Evolutionary conservation across 2,888 invertebrate species (phyloP).

Genomic region (Gymnosoma rotundatum): DNA sequence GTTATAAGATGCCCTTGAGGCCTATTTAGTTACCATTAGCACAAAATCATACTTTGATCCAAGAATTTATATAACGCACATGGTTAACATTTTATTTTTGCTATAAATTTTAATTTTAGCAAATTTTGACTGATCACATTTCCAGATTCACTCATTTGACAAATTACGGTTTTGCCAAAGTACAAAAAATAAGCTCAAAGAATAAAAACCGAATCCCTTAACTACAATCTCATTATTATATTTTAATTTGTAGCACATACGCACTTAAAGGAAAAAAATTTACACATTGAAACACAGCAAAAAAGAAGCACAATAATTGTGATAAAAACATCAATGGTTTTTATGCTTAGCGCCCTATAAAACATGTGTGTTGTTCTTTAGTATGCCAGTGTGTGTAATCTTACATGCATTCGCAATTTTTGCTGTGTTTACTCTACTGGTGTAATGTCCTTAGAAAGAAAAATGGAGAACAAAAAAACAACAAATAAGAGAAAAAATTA

Average conservation of each 20-base stretch:
- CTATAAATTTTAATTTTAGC: no score
- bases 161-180: slow-evolving; percentile 53
- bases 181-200: slow-evolving; percentile 9
- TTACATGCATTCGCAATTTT: slow-evolving; percentile 39
- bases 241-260: slow-evolving; percentile 67
- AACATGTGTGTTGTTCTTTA: slow-evolving; percentile 31
- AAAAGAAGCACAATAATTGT: slow-evolving; percentile 32
- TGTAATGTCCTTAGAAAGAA: slow-evolving; percentile 46
- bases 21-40: no score
- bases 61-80: no score
- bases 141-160: slow-evolving; percentile 39
- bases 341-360: slow-evolving; percentile 54
- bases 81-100: no score
- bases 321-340: slow-evolving; percentile 51
- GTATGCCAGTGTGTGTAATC: neutral
- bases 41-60: no score
- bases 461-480: slow-evolving; percentile 20
- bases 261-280: slow-evolving; percentile 47
- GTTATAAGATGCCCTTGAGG: no score
- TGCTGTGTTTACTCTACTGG: slow-evolving; percentile 51
- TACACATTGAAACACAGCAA: slow-evolving; percentile 21
- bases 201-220: slow-evolving; percentile 49
- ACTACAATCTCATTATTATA: slow-evolving; percentile 69
- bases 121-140: neutral
- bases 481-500: slow-evolving; percentile 1